phyloP scores from a whole-genome alignment of 1,140 invertebrate genomes.

The Scaptomyza graminum region DNA sequence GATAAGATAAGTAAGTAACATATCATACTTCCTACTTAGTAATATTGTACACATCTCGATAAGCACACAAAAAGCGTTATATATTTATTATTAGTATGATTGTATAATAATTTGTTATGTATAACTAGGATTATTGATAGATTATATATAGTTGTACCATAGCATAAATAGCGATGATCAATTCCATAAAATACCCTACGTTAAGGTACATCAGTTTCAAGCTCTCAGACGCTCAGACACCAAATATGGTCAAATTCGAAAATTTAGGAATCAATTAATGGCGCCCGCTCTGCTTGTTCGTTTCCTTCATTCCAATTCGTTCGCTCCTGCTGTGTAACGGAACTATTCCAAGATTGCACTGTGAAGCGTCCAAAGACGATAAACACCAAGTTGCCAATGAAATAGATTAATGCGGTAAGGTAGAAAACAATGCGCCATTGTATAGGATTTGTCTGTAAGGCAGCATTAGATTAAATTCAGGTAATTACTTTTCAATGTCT shows the following conservation, averaged over 20 bases:
- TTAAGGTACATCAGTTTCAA: constrained; percentile 69
- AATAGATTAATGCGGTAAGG: constrained; percentile 88
- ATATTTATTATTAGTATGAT: constrained; percentile 39
- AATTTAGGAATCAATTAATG: constrained; percentile 56
- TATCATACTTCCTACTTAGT: not conserved
- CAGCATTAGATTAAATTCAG: constrained; percentile 84
- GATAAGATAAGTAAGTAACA: not conserved
- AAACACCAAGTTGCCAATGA: constrained; percentile 88
- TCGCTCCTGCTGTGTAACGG: not conserved
- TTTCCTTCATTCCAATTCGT: not conserved
- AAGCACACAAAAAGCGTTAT: constrained; percentile 32
- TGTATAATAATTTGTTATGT: constrained; percentile 44
- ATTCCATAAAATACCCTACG: constrained; percentile 66
- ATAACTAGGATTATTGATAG: constrained; percentile 45
- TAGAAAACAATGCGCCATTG: constrained; percentile 92
- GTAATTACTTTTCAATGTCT: constrained; percentile 85
- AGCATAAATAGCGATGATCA: constrained; percentile 54
- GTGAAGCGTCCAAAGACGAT: constrained; percentile 87
- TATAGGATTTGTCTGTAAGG: constrained; percentile 84
- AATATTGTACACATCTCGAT: not conserved
- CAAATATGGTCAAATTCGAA: constrained; percentile 16
- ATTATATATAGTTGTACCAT: constrained; percentile 1
- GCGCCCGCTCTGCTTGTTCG: constrained; percentile 45
- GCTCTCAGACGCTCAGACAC: constrained; percentile 16
- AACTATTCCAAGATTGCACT: constrained; percentile 88